phyloP scores from a whole-genome alignment of 2,797 vertebrate species.

The Crax fasciolata region DNA sequence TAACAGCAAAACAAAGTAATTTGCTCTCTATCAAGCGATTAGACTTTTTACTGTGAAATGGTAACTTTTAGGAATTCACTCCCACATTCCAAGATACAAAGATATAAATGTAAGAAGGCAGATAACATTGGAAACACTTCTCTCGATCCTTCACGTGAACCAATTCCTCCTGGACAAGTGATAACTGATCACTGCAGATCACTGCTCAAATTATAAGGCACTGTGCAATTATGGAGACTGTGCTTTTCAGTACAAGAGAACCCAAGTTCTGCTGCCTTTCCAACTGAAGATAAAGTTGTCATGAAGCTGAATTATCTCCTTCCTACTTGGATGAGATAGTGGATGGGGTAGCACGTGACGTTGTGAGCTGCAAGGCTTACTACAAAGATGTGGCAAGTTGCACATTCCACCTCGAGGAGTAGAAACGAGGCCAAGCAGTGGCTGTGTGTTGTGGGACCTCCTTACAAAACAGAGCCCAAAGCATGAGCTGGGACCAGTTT shows the following conservation, averaged over 20 bases:
- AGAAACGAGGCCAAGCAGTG: background rate
- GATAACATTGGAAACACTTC: background rate
- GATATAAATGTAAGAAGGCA: background rate
- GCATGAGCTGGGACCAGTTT: background rate
- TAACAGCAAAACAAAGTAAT: background rate
- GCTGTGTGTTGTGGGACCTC: background rate
- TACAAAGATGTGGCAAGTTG: background rate
- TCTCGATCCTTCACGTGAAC: background rate
- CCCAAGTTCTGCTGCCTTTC: background rate
- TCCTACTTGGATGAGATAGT: background rate
- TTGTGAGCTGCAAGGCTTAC: background rate
- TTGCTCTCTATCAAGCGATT: background rate
- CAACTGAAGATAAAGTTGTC: background rate
- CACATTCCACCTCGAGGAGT: rapidly evolving
- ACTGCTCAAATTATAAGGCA: background rate
- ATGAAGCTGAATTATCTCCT: background rate
- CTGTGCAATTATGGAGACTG: background rate
- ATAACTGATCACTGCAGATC: background rate
- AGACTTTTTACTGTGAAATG: background rate
- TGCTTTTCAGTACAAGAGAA: background rate
- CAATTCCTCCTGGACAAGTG: background rate
- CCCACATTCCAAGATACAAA: background rate
- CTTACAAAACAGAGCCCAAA: background rate
- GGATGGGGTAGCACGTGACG: background rate
- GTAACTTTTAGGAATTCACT: background rate